A percentile compares a stretch with the other conserved stretches of the same genome.
Conservation (phyloP, 2,113 vertebrate genomes). For the Ranitomeya variabilis region DNA sequence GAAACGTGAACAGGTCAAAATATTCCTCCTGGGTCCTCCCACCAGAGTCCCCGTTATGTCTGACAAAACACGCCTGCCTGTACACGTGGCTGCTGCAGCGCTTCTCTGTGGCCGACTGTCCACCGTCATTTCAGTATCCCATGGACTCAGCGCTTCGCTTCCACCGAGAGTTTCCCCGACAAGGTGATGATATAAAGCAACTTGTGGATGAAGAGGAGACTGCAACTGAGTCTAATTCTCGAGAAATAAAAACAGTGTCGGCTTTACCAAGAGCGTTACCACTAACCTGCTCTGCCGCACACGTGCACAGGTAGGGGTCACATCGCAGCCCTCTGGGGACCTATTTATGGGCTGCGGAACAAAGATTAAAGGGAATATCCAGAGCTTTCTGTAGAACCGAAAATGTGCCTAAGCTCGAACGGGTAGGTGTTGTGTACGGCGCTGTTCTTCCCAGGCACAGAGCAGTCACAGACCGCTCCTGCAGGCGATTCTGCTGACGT, state of each 20-base stretch:
- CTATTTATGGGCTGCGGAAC: background rate
- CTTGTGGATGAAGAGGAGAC: background rate
- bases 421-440: too few species aligned
- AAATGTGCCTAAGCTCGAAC: too few species aligned
- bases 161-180: conserved; percentile 48
- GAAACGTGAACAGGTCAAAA: conserved; percentile 43
- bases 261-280: conserved; percentile 75
- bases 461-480: too few species aligned
- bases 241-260: conserved; percentile 52
- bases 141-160: conserved; percentile 76
- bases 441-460: too few species aligned
- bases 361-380: background rate
- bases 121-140: conserved; percentile 79
- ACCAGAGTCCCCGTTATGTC: background rate
- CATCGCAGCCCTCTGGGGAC: background rate
- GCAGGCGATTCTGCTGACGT: too few species aligned
- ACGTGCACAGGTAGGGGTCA: conserved; percentile 82
- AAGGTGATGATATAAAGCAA: background rate
- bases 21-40: background rate
- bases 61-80: conserved; percentile 61
- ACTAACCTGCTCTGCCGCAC: conserved; percentile 80
- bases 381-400: too few species aligned
- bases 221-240: background rate
- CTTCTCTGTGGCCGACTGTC: conserved; percentile 74
- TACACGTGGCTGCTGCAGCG: conserved; percentile 76